Evolutionary conservation across 2,797 vertebrate species (phyloP), one percentile per base, ranked within the genome.

Genomic region (Amazona finschi): DNA sequence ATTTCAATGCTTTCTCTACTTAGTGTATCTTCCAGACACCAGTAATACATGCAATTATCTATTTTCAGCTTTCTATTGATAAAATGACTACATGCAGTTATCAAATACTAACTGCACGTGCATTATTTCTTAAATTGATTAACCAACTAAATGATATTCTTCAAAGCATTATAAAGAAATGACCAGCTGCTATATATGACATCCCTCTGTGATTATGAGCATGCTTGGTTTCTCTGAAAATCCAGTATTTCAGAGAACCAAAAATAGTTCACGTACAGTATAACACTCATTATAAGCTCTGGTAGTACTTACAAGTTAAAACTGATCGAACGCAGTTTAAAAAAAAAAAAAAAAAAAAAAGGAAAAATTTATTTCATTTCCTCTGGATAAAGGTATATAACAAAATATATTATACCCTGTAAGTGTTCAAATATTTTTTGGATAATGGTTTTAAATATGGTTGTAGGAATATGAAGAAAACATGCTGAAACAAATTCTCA

Each of bases 61-160:
- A 36, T 50, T 74, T 80, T 52, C 50, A 75, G 39, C 30, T 75
- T 69, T 58, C 21, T 8, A 43, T 14, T 86, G 62, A 74, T 88
- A 24, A 19, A 12, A 27, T 65, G 33, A 38, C 71, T 52, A 49
- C 7, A 36, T 49, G 85, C 22, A 65, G 21, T 78, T 94, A 94
- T 81, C 92, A 82, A 88, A 92, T 92, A 86, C 9, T 66, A 27
- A 84, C 85, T 87, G n/a, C 71, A 49, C 1, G 2, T 60, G 8
- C 19, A 75, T 73, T 92, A 77, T 79, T 94, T 87, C 25, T 90
- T 71, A 93, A 89, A 93, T 86, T 91, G 64, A 53, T 91, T 90
- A 94, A 70, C 43, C 46, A 89, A 58, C 33, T 74, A 94, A 90
- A 89, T 85, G 89, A 96, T 94, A 78, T 57, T 85, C 36, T 85